A percentile compares a stretch with the other conserved stretches of the same genome.
phyloP scores from a whole-genome alignment of 1,140 invertebrate species.

The Panagrolaimus sp. region DNA sequence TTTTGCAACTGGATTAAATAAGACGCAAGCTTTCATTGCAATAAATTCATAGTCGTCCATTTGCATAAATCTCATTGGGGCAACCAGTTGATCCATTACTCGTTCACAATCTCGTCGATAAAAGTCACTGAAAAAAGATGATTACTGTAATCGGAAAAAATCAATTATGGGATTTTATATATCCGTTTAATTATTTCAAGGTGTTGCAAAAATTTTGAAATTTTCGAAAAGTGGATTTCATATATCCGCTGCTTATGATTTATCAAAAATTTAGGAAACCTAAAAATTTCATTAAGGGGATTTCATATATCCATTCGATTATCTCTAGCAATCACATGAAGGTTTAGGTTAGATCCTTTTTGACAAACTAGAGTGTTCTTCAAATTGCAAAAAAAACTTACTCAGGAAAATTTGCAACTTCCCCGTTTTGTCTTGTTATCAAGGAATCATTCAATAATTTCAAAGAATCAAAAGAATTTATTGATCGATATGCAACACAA shows the following conservation, averaged over 20 bases:
- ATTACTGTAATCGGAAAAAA: no score
- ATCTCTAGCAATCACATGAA: no score
- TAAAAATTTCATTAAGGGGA: neutral
- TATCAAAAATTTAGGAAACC: neutral
- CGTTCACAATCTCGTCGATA: constrained; percentile 53
- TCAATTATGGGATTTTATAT: neutral
- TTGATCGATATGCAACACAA: constrained; percentile 57
- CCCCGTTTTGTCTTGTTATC: constrained; percentile 25
- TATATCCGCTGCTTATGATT: neutral
- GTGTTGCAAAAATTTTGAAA: neutral
- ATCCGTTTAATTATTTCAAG: neutral
- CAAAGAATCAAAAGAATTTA: constrained; percentile 44
- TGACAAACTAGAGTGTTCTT: no score
- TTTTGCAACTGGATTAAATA: constrained; percentile 57
- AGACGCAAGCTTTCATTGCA: constrained; percentile 56
- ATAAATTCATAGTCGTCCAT: constrained; percentile 58
- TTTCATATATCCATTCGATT: constrained; percentile 7
- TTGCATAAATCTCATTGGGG: constrained; percentile 56
- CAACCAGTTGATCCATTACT: constrained; percentile 56
- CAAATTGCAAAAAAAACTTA: no score
- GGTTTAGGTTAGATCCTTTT: no score
- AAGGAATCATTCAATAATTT: constrained; percentile 55
- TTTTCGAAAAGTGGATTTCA: neutral
- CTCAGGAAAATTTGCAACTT: constrained; percentile 29
- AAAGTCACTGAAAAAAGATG: constrained; percentile 46